Base-by-base conservation (phyloP, 2,113 vertebrate species). In the Amphiprion percula region DNA sequence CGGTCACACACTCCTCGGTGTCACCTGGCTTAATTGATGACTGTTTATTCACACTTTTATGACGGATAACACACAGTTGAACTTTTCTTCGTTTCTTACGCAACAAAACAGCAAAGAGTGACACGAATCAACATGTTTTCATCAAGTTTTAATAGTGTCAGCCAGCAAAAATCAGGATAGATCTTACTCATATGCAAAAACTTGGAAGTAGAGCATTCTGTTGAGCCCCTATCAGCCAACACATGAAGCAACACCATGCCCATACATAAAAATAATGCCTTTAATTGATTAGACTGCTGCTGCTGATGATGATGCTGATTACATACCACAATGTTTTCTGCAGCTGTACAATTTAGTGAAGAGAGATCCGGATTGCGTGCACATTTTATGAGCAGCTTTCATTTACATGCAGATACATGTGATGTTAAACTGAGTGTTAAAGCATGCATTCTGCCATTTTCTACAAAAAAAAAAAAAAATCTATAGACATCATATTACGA, bases 131-230 rank as follows among this genome's bases (percentile, higher is more conserved):
- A 24, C 54, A 77, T 71, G 68, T 85, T 90, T 92, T 74, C 73
- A 84, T 91, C 80, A 87, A 89, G 79, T 83, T 92, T 94, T 93
- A 91, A 93, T 93, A 87, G 88, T 90, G 88, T 90, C 88, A 93
- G 90, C 87, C 90, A 92, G 89, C 81, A 84, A 77, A 91, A 92
- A 84, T 84, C 64, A 78, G 79, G 80, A 83, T 74, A 79, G 68
- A 80, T 75, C 76, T 86, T 76, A 80, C 64, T 89, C 85, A 79
- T 81, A 75, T 85, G 78, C 83, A 83, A 74, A 88, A 77, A 76
- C 52, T 56, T 71, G 47, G 72, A 74, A 83, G 72, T 79, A 77
- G 80, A 90, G 87, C 85, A 77, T 88, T 84, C 59, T 66, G 80
- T 71, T 64, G 77, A 46, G 62, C 59, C 64, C 56, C 68, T 9